These are phyloP conservation scores for Isurus oxyrinchus DNA, from an alignment of 2,113 vertebrate genomes.

Conservation along the genomic window DNA sequence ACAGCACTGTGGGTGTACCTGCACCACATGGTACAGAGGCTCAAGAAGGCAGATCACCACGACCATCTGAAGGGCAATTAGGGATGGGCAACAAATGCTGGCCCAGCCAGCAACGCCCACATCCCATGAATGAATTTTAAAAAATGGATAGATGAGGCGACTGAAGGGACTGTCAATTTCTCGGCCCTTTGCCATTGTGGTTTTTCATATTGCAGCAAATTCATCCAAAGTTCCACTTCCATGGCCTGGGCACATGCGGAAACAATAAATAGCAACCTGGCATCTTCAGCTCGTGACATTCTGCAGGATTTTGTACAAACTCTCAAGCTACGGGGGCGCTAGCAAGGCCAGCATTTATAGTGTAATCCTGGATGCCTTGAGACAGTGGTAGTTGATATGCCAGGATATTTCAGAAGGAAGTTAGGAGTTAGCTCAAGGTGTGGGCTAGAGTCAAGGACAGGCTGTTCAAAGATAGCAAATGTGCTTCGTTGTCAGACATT, in stretches of 20 bases:
- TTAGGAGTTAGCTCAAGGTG: background rate
- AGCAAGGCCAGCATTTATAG: background rate
- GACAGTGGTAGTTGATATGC: background rate
- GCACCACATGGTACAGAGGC: no score
- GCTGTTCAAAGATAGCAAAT: background rate
- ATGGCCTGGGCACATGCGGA: background rate
- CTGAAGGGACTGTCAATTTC: background rate
- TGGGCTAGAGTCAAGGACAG: background rate
- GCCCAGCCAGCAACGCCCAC: no score
- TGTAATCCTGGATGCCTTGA: accelerated
- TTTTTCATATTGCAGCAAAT: background rate
- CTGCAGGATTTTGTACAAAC: background rate
- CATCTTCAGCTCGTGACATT: background rate
- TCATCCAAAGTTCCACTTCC: background rate
- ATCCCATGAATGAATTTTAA: no score
- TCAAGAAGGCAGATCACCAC: no score
- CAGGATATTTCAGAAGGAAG: background rate
- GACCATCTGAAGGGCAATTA: no score
- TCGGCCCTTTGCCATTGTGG: background rate
- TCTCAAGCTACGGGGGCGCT: background rate
- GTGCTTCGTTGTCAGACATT: background rate
- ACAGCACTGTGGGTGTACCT: no score
- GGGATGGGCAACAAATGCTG: no score
- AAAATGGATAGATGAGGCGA: background rate
- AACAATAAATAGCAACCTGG: background rate